Evolutionary conservation across 2,888 invertebrate genomes (phyloP), one percentile per base, ranked within the genome.

Genomic region (Ethmia dodecea): DNA sequence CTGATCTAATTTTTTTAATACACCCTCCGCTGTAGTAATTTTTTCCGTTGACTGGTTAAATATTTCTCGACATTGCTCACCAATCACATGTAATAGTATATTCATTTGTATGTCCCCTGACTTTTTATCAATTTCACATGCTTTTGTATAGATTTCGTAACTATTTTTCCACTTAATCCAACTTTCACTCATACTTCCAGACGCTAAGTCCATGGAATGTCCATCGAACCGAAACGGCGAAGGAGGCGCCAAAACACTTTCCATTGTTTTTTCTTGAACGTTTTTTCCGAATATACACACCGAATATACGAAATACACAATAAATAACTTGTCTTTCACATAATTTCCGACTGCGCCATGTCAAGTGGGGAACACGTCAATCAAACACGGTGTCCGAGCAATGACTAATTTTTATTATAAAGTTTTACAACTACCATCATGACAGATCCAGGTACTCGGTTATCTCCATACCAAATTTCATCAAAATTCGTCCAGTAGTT

Each of bases 101-200:
- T 38, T 33, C 11, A 38, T 15, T 24, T 31, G 38, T 11, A 38
- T 28, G 8, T 20, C 28, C 15, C 3, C 31, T 5, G 13, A 16
- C 16, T 34, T 38, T 34, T 38, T 31, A n/a, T 30, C 6, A 9
- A 38, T 10, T 38, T 38, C 33, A 31, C 38, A 38, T 3, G 38
- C 38, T n/a, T 28, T 34, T 3, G 8, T 16, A 16, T 38, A 38
- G 13, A 38, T 38, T n/a, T 28, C 26, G 25, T 28, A 38, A 9
- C 24, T 16, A 1, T 26, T 25, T 14, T 31, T 34, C 35, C 38
- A 38, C 11, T 31, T 34, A 8, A 8, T 22, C 38, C 38, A 38
- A 8, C 27, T 20, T 20, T 35, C 31, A 24, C 31, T 28, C 1
- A 38, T 3, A 13, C 12, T 33, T 10, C 38, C 37, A 9, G 28